Evolutionary conservation across 2,797 vertebrate genomes (phyloP), one percentile per base, ranked within the genome.

Genomic region (Atherinosoma microstoma): DNA sequence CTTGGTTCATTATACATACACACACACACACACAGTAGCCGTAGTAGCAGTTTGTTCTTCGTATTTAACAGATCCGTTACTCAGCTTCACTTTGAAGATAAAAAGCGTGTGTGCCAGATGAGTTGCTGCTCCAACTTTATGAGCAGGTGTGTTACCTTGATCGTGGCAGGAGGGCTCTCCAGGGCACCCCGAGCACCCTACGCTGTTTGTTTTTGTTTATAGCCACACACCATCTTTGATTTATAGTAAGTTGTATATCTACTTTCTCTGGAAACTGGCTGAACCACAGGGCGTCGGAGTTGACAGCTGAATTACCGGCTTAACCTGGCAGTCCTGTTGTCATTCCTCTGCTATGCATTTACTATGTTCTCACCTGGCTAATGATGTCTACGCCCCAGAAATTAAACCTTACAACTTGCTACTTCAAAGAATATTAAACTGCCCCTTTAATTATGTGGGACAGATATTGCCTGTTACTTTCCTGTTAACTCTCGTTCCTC

Each of bases 71-170:
- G 53, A 64, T 63, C 35, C 15, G 36, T 81, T 75, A 67, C 59
- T 75, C 67, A 63, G 72, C 29, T 67, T 75, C 32, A 66, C 76
- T 76, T 80, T 80, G 77, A 82, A 80, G 76, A 36, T 36, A 45
- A 18, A 5, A 13, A 34, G 63, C 34, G 80, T 73, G 71, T 27
- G 49, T 12, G 70, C 67, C 80, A 75, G 69, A 84, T 13, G 2
- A 78, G 82, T 72, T 13, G 0, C 61, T 73, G 58, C 57, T 53
- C 53, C 57, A 56, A 79, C 59, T 84, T 76, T 79, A 87, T 36
- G 66, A 84, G 51, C 80, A 67, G 74, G 70, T 80, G 76, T 65
- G 77, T 86, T 83, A 70, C 71, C 78, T 83, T 84, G 82, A 85
- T 88, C 75, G 8, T 56, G 73, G 79, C 66, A 67, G 64, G 67